Conservation (phyloP, 1,140 invertebrate species). For the Elymnias hypermnestra region DNA sequence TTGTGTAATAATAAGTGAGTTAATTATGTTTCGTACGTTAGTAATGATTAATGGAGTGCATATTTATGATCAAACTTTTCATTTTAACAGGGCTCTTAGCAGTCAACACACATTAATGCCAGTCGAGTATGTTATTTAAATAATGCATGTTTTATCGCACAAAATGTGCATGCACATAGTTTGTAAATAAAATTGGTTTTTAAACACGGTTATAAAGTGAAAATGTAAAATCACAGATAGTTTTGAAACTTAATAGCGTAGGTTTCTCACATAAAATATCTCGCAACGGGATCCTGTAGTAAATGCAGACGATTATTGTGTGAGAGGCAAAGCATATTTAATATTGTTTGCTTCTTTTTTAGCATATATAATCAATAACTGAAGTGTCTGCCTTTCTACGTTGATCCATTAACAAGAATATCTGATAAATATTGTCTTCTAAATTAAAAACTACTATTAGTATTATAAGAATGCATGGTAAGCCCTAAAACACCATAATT, state of each 20-base stretch:
- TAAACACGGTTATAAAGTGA: constrained; percentile 10
- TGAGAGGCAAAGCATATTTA: too few relatives aligned
- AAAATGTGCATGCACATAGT: constrained; percentile 57
- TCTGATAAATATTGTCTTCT: constrained; percentile 3
- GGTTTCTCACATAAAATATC: constrained; percentile 17
- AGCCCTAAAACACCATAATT: constrained; percentile 16
- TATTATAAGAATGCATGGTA: constrained; percentile 11
- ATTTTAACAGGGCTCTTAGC: constrained; percentile 75
- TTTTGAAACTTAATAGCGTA: constrained; percentile 10
- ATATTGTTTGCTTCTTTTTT: too few relatives aligned
- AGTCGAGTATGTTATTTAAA: constrained; percentile 73
- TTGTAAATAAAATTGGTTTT: constrained; percentile 18
- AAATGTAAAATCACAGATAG: constrained; percentile 16
- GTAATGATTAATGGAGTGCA: constrained; percentile 58
- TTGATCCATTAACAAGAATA: constrained; percentile 15
- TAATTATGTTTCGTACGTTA: constrained; percentile 64
- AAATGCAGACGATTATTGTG: constrained; percentile 21
- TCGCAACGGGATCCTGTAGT: constrained; percentile 14
- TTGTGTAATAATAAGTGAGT: constrained; percentile 75
- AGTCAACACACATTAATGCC: constrained; percentile 76
- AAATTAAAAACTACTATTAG: not conserved
- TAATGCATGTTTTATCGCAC: constrained; percentile 70
- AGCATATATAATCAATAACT: not conserved
- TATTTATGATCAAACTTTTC: constrained; percentile 65
- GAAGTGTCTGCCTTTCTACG: constrained; percentile 15